These are phyloP conservation scores for Prietella phreatophila DNA, from an alignment of 2,113 vertebrate species.

Conservation along the genomic window DNA sequence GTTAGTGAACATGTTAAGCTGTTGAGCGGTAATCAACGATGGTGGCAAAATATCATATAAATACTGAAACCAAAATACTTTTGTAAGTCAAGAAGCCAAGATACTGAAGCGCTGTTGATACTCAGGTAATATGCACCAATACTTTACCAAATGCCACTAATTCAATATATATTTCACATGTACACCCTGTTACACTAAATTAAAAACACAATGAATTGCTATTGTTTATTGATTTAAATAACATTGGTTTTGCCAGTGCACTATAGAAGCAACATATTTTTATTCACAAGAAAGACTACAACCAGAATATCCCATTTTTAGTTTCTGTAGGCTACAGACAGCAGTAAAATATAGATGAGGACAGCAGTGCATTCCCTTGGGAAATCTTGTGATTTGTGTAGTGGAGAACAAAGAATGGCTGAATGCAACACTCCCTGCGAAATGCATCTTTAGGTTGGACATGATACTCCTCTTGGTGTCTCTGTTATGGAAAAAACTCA, in stretches of 20 bases:
- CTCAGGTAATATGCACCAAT: neutral
- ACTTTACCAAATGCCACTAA: neutral
- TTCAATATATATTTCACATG: neutral
- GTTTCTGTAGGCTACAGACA: slow-evolving; percentile 57
- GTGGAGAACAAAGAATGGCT: slow-evolving; percentile 64
- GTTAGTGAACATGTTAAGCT: neutral
- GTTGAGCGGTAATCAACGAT: neutral
- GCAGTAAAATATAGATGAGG: slow-evolving; percentile 55
- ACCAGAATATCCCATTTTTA: slow-evolving; percentile 58
- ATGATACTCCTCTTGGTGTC: slow-evolving; percentile 58
- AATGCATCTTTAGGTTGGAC: slow-evolving; percentile 64
- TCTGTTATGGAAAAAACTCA: slow-evolving; percentile 54
- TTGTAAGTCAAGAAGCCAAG: neutral
- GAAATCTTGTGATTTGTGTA: slow-evolving; percentile 75
- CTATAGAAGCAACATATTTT: slow-evolving; percentile 1
- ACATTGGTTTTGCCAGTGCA: neutral
- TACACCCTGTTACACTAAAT: neutral
- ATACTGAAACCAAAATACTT: neutral
- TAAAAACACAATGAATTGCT: neutral
- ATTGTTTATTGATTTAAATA: neutral
- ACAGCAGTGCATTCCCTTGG: slow-evolving; percentile 59
- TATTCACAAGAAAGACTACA: slow-evolving; percentile 1
- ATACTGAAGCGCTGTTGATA: neutral
- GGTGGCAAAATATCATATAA: neutral
- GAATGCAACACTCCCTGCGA: slow-evolving; percentile 66